phyloP scores from a whole-genome alignment of 2,113 vertebrate genomes.

The Rissa tridactyla region DNA sequence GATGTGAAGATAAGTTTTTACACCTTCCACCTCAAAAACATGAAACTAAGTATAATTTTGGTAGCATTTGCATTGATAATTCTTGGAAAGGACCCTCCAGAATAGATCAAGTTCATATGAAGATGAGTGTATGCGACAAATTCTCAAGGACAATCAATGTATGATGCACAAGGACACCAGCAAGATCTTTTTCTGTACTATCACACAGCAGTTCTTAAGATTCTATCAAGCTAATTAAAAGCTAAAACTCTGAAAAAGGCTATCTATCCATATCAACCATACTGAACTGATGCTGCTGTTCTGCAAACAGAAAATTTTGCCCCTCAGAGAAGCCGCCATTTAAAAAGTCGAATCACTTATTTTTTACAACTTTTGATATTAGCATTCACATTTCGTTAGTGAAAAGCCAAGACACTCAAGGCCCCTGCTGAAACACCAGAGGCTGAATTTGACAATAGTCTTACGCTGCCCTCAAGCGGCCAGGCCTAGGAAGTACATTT shows the following conservation, averaged over 20 bases:
- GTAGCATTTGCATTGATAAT: neutral
- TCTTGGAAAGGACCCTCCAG: neutral
- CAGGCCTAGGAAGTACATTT: rapidly evolving
- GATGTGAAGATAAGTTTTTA: neutral
- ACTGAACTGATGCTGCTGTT: neutral
- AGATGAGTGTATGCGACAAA: neutral
- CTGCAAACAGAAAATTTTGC: neutral
- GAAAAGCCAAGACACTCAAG: neutral
- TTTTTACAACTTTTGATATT: neutral
- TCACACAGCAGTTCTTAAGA: neutral
- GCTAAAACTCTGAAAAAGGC: neutral
- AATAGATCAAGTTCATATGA: neutral
- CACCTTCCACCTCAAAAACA: neutral
- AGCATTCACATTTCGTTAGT: neutral
- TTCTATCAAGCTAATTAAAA: neutral
- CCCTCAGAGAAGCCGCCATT: neutral
- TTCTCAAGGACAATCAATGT: neutral
- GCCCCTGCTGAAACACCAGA: rapidly evolving
- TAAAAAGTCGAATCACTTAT: neutral
- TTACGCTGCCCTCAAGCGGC: neutral
- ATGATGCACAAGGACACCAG: neutral
- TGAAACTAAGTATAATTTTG: neutral
- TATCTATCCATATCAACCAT: neutral
- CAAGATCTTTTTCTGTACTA: neutral
- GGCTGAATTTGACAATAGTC: no score